Conservation (phyloP, 2,113 vertebrate species). For the Vidua macroura region DNA sequence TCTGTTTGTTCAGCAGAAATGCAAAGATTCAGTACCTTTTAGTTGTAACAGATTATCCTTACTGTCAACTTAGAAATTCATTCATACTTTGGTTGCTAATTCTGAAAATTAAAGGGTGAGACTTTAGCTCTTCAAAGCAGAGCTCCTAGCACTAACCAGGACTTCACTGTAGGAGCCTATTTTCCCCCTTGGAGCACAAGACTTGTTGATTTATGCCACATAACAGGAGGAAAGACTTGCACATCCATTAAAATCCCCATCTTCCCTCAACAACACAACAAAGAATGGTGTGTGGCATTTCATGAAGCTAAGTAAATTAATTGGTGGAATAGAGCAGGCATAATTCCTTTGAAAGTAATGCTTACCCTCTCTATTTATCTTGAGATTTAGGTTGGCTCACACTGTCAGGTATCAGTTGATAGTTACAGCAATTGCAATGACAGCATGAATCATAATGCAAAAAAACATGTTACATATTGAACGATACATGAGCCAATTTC, state of each 20-base stretch:
- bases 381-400: background rate
- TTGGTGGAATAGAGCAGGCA: background rate
- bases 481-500: background rate
- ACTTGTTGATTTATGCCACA: background rate
- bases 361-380: background rate
- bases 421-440: conserved; percentile 2
- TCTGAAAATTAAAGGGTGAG: background rate
- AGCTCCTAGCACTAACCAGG: background rate
- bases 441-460: conserved; percentile 32
- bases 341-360: background rate
- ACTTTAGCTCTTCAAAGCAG: background rate
- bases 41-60: background rate
- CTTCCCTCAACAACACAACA: background rate
- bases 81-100: background rate
- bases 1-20: background rate
- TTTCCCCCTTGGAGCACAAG: background rate
- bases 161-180: background rate
- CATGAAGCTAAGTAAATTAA: background rate
- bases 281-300: background rate
- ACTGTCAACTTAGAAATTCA: background rate
- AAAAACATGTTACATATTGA: conserved; percentile 8
- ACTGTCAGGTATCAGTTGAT: background rate
- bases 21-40: background rate
- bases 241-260: background rate
- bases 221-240: background rate